A percentile compares a stretch with the other conserved stretches of the same genome.
Conservation (phyloP, 2,113 vertebrate species). For the Ammospiza nelsoni region DNA sequence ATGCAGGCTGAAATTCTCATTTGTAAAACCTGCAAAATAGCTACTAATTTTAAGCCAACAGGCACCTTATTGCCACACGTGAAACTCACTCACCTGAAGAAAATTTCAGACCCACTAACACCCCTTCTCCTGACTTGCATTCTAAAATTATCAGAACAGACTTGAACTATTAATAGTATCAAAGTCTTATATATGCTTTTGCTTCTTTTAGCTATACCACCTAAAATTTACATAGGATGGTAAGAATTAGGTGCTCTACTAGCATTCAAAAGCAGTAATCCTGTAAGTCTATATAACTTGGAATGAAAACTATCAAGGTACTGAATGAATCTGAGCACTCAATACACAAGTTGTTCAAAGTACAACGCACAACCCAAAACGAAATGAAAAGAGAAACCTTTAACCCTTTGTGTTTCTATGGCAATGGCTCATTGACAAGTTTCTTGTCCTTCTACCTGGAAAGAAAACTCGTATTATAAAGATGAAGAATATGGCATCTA, state of each 20-base stretch:
- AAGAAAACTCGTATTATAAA: constrained; percentile 86
- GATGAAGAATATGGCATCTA: constrained; percentile 82
- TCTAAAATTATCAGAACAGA: constrained; percentile 79
- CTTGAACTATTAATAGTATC: constrained; percentile 76
- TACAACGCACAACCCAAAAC: constrained; percentile 82
- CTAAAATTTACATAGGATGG: constrained; percentile 61
- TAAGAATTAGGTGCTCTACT: constrained; percentile 65
- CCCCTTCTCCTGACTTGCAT: constrained; percentile 74
- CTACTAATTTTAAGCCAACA: constrained; percentile 73
- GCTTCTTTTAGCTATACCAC: constrained; percentile 68
- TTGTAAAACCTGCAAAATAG: constrained; percentile 80
- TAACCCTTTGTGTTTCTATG: constrained; percentile 88
- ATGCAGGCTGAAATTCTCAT: constrained; percentile 89
- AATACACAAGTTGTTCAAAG: constrained; percentile 75
- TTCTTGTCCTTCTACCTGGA: constrained; percentile 87
- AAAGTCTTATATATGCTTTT: constrained; percentile 71
- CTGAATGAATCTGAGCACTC: constrained; percentile 76
- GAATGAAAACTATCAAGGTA: constrained; percentile 75
- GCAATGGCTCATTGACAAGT: constrained; percentile 83
- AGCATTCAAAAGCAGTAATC: constrained; percentile 76
- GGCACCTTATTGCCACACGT: constrained; percentile 71
- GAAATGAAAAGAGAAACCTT: constrained; percentile 86
- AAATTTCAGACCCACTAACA: constrained; percentile 78
- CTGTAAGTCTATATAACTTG: constrained; percentile 64
- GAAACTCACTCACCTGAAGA: constrained; percentile 79